A percentile compares a stretch with the other conserved stretches of the same genome.
Evolutionary conservation across 2,888 invertebrate genomes (phyloP).

Genomic region (Philereme vetulata): DNA sequence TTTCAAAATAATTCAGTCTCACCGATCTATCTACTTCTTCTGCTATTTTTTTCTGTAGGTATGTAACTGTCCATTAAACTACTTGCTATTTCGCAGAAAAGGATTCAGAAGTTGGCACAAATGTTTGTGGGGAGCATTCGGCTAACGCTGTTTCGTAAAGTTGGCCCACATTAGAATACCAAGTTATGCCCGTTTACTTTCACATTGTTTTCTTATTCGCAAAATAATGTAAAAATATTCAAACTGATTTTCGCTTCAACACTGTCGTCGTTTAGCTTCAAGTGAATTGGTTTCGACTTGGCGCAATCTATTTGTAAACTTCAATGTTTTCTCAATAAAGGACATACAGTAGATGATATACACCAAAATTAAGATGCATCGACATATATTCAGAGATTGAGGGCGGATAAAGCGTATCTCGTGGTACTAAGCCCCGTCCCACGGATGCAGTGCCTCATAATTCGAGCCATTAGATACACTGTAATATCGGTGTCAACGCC

Average conservation of each 20-base stretch:
- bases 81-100: slow-evolving; percentile 46
- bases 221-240: slow-evolving; percentile 6
- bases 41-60: slow-evolving; percentile 4
- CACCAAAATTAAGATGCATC: slow-evolving; percentile 7
- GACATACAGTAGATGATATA: background rate
- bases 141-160: slow-evolving; percentile 23
- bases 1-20: no score
- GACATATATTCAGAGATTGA: slow-evolving; percentile 34
- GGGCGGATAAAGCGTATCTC: slow-evolving; percentile 23
- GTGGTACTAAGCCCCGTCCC: slow-evolving; percentile 42
- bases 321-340: background rate
- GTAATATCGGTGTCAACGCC: slow-evolving; percentile 50
- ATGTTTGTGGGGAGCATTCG: slow-evolving; percentile 46
- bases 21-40: no score
- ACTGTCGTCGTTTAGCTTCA: slow-evolving; percentile 7
- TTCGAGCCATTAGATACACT: slow-evolving; percentile 46
- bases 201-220: slow-evolving; percentile 11
- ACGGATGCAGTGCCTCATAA: slow-evolving; percentile 50
- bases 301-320: background rate
- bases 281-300: background rate
- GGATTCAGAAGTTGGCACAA: slow-evolving; percentile 40
- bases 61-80: slow-evolving; percentile 46
- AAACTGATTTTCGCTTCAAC: slow-evolving; percentile 14
- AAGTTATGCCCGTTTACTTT: slow-evolving; percentile 20
- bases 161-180: slow-evolving; percentile 30